A percentile compares a stretch with the other conserved stretches of the same genome.
phyloP scores from a whole-genome alignment of 2,888 invertebrate species.

The Lochmaea crataegi region DNA sequence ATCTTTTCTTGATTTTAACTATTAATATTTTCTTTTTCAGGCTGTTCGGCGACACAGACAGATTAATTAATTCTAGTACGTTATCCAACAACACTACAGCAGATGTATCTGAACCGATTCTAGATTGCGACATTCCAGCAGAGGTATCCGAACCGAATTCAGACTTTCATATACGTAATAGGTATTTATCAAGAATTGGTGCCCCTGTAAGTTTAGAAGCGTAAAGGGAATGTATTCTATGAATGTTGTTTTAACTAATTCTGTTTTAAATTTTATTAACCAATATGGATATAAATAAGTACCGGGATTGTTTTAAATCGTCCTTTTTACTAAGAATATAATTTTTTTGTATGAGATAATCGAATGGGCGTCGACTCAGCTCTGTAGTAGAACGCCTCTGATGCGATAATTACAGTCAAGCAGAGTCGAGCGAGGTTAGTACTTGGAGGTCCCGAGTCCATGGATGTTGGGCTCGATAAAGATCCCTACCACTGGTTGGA shows the following conservation, averaged over 20 bases:
- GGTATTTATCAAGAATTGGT: constrained; percentile 72
- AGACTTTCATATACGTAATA: constrained; percentile 71
- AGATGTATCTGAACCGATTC: no score
- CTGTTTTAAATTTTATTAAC: constrained; percentile 18
- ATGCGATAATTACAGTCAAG: no score
- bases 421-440: no score
- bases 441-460: no score
- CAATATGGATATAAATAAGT: neutral
- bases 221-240: constrained; percentile 7
- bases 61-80: constrained; percentile 66
- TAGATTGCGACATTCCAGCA: constrained; percentile 19
- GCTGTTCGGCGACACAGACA: constrained; percentile 68
- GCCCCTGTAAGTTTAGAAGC: constrained; percentile 66
- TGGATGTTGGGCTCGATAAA: no score
- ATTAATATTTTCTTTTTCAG: constrained; percentile 51
- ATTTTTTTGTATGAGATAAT: neutral
- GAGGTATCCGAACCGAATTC: constrained; percentile 66
- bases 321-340: neutral
- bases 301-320: neutral
- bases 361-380: no score
- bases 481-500: no score
- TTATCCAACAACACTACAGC: neutral
- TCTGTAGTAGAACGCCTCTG: no score
- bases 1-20: neutral
- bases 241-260: neutral